Conservation (phyloP, 2,888 invertebrate genomes). For the Capitulum mitella region DNA sequence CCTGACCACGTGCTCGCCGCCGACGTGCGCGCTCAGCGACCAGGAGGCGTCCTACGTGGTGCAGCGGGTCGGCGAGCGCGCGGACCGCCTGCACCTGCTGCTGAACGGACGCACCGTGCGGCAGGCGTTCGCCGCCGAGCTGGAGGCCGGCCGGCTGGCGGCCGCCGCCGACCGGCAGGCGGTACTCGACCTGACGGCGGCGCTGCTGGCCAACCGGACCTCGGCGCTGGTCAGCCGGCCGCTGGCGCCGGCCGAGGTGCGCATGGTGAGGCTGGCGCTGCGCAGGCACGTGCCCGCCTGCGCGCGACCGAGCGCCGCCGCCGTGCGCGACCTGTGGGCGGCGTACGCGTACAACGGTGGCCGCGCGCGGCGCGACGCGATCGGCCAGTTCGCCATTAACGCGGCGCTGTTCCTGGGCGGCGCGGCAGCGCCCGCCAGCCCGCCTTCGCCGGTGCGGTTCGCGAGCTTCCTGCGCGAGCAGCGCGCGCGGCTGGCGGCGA, state of each 20-base stretch:
- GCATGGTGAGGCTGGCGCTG: not conserved
- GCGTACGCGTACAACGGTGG: not conserved
- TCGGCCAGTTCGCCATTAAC: not conserved
- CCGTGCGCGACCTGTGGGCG: not conserved
- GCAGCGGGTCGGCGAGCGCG: not conserved
- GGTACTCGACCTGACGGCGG: not conserved
- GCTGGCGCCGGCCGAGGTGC: not conserved
- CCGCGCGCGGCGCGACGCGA: not conserved
- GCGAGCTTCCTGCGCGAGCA: not conserved
- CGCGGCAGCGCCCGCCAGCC: not conserved
- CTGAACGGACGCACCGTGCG: not conserved
- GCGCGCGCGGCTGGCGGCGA: not conserved
- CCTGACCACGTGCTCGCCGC: not conserved
- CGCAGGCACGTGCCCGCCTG: not conserved
- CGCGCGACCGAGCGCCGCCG: not conserved
- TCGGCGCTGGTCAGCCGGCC: not conserved
- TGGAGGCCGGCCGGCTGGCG: not conserved
- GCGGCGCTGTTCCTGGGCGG: not conserved
- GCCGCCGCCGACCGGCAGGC: not conserved
- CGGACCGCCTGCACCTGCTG: not conserved
- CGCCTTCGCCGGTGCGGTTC: not conserved
- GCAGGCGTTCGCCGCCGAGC: not conserved
- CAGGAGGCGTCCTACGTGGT: not conserved
- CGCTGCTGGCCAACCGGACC: not conserved
- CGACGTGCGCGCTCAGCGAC: not conserved